A percentile compares a stretch with the other conserved stretches of the same genome.
Evolutionary conservation across 2,888 invertebrate genomes (phyloP).

Genomic region (Himalopsyche anomala): DNA sequence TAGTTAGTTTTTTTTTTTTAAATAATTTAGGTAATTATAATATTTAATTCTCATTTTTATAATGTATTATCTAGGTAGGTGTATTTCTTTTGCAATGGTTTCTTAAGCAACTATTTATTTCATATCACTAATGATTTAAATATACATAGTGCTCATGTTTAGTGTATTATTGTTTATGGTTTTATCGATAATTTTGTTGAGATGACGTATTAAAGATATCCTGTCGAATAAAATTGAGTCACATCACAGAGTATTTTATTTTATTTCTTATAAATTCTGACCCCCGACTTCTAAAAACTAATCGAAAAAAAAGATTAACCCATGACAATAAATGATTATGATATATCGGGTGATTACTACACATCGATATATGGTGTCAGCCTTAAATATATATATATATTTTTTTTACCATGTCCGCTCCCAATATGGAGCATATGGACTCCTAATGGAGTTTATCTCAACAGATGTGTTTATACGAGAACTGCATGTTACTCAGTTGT

Average conservation of each 20-base stretch:
- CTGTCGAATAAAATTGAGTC: constrained; percentile 9
- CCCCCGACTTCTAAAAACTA: too few species aligned
- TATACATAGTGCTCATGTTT: not conserved
- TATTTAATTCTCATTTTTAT: constrained; percentile 17
- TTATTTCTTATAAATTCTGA: not conserved
- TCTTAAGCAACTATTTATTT: constrained; percentile 37
- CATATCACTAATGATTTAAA: not conserved
- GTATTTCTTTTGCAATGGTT: constrained; percentile 26
- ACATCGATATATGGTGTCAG: too few species aligned
- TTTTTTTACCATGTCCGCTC: too few species aligned
- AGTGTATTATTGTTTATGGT: constrained; percentile 19
- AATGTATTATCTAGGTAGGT: constrained; percentile 10
- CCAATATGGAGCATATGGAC: too few species aligned
- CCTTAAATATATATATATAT: too few species aligned
- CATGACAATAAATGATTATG: too few species aligned
- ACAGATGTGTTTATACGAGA: too few species aligned
- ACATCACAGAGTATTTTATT: not conserved
- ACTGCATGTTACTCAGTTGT: too few species aligned
- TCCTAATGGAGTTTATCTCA: too few species aligned
- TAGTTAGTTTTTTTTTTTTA: not conserved
- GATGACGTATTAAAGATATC: constrained; percentile 22
- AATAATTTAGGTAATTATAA: not conserved
- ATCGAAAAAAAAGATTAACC: too few species aligned
- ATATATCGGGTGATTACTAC: too few species aligned
- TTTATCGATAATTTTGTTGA: not conserved